A percentile compares a stretch with the other conserved stretches of the same genome.
These are phyloP conservation scores for Falco peregrinus DNA, from an alignment of 2,797 vertebrate species.

Conservation along the genomic window DNA sequence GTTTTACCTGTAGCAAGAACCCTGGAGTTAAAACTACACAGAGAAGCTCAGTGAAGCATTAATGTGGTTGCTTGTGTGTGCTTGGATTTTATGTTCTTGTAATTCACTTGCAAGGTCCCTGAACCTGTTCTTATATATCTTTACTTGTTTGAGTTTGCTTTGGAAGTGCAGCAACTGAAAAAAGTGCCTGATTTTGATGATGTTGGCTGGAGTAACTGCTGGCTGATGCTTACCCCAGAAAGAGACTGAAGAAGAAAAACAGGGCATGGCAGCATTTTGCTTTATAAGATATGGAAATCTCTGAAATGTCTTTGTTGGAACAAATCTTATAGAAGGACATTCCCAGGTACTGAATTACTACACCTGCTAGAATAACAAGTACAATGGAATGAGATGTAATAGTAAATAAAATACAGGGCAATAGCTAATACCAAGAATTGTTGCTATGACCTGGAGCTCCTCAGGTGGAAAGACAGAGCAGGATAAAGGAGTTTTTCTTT, in stretches of 20 bases:
- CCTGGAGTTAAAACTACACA: background rate
- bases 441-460: background rate
- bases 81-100: background rate
- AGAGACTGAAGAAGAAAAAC: constrained; percentile 27
- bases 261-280: background rate
- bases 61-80: background rate
- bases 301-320: constrained; percentile 4
- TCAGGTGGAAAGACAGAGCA: background rate
- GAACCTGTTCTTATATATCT: constrained; percentile 22
- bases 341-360: background rate
- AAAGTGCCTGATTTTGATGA: background rate
- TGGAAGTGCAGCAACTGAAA: constrained; percentile 24
- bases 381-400: background rate
- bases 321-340: background rate
- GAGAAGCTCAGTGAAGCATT: background rate
- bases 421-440: background rate
- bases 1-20: background rate
- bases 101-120: constrained; percentile 9
- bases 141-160: constrained; percentile 30
- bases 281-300: constrained; percentile 7
- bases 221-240: background rate
- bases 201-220: constrained; percentile 25
- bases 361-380: background rate
- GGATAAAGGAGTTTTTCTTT: background rate
- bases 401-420: background rate